phyloP scores from a whole-genome alignment of 2,888 invertebrate genomes.

The Chrysodeixis includens region DNA sequence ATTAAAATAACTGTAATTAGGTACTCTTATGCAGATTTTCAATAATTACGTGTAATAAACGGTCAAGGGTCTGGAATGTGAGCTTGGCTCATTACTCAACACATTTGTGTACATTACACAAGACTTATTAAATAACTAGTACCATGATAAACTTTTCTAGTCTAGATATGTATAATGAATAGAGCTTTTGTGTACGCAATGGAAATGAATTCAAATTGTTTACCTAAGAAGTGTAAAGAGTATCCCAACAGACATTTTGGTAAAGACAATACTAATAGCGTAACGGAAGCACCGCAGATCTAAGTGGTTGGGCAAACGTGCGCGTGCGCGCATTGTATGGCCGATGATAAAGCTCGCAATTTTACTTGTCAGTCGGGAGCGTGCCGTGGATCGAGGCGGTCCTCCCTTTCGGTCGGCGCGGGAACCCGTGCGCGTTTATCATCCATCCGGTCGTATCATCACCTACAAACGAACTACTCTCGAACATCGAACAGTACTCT shows the following conservation, averaged over 20 bases:
- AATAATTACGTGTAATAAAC: no score
- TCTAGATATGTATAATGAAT: neutral
- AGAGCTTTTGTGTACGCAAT: neutral
- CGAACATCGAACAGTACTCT: constrained; percentile 63
- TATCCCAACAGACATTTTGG: constrained; percentile 74
- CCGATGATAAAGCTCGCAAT: constrained; percentile 84
- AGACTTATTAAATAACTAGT: no score
- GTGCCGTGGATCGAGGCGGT: constrained; percentile 77
- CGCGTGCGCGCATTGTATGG: constrained; percentile 73
- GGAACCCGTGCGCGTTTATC: constrained; percentile 62
- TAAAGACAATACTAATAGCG: constrained; percentile 74
- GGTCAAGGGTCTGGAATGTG: no score
- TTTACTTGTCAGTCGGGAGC: constrained; percentile 80
- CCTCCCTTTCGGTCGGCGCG: constrained; percentile 62
- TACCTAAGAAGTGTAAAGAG: constrained; percentile 45
- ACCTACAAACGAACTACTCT: constrained; percentile 59
- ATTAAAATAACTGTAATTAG: no score
- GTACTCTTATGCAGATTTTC: no score
- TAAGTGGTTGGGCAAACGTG: constrained; percentile 80
- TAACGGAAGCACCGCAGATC: constrained; percentile 84
- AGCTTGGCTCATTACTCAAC: no score
- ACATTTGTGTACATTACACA: no score
- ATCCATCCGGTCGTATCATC: constrained; percentile 67
- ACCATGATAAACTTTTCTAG: neutral
- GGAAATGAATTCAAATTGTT: constrained; percentile 43